phyloP scores from a whole-genome alignment of 2,888 invertebrate genomes.

The Neuroscelio doddi region DNA sequence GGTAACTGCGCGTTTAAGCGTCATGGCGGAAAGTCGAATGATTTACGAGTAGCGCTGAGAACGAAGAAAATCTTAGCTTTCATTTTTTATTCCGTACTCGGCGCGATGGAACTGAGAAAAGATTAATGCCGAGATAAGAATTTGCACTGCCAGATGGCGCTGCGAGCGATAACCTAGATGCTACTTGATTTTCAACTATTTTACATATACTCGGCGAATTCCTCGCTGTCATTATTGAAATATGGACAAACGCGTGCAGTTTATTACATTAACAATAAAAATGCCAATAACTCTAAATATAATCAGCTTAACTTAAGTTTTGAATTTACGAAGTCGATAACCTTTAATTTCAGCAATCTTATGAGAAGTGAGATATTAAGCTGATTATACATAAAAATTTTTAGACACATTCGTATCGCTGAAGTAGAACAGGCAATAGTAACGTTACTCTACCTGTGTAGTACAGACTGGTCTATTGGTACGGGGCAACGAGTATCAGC shows the following conservation, averaged over 20 bases:
- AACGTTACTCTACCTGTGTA: background rate
- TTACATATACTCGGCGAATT: too few species aligned
- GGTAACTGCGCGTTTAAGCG: constrained; percentile 21
- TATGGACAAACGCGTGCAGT: too few species aligned
- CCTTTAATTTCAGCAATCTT: too few species aligned
- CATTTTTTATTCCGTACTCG: constrained; percentile 24
- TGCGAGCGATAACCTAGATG: constrained; percentile 18
- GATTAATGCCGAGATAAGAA: constrained; percentile 20
- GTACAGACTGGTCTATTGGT: background rate
- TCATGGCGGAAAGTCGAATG: constrained; percentile 31
- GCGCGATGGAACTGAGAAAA: constrained; percentile 9
- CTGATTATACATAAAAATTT: too few species aligned
- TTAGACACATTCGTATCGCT: background rate
- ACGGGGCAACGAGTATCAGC: constrained; percentile 11
- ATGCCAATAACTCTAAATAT: too few species aligned
- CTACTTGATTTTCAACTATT: too few species aligned
- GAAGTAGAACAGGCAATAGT: background rate
- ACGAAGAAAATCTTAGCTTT: constrained; percentile 36
- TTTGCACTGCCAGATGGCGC: constrained; percentile 10
- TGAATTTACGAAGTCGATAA: too few species aligned
- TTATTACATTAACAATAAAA: too few species aligned
- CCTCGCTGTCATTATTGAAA: background rate
- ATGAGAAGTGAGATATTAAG: too few species aligned
- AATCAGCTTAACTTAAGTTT: too few species aligned
- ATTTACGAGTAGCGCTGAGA: constrained; percentile 31